Evolutionary conservation across 2,797 vertebrate genomes (phyloP).

Genomic region (Merluccius polli): DNA sequence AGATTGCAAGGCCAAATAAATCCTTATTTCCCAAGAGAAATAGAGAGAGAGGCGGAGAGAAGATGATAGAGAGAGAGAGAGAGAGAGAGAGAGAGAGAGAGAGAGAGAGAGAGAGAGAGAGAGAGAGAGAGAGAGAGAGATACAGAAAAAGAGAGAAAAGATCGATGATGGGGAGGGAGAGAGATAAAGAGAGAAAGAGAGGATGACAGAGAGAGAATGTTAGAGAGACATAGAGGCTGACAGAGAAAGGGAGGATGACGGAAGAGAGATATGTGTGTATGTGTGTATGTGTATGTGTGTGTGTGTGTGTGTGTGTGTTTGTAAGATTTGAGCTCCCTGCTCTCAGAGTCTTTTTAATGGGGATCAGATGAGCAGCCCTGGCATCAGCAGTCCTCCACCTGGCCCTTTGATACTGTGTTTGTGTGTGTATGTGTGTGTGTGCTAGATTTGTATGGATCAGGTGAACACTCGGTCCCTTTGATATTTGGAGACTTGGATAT

Average conservation of each 20-base stretch:
- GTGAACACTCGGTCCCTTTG: constrained; percentile 45
- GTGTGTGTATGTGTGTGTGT: constrained; percentile 11
- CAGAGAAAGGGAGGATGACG: not conserved
- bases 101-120: constrained; percentile 3
- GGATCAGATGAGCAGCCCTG: constrained; percentile 51
- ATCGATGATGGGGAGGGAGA: not conserved
- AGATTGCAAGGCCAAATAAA: constrained; percentile 52
- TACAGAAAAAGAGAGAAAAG: not conserved
- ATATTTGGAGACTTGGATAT: constrained; percentile 49
- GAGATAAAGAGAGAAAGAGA: not conserved
- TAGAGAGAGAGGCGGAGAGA: not conserved
- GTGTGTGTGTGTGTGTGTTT: constrained; percentile 15
- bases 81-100: constrained; percentile 6
- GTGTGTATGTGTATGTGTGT: constrained; percentile 5
- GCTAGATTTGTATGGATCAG: constrained; percentile 51
- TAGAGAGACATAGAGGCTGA: not conserved
- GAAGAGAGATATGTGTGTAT: not conserved
- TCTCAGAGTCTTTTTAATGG: constrained; percentile 17
- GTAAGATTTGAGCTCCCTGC: not conserved
- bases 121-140: constrained; percentile 8
- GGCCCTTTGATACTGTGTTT: constrained; percentile 46
- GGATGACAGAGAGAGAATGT: not conserved
- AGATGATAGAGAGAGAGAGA: not conserved
- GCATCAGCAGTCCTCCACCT: constrained; percentile 57
- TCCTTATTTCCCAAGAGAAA: constrained; percentile 25